Base-by-base conservation (phyloP, 2,113 vertebrate genomes). In the Heterochromis multidens region DNA sequence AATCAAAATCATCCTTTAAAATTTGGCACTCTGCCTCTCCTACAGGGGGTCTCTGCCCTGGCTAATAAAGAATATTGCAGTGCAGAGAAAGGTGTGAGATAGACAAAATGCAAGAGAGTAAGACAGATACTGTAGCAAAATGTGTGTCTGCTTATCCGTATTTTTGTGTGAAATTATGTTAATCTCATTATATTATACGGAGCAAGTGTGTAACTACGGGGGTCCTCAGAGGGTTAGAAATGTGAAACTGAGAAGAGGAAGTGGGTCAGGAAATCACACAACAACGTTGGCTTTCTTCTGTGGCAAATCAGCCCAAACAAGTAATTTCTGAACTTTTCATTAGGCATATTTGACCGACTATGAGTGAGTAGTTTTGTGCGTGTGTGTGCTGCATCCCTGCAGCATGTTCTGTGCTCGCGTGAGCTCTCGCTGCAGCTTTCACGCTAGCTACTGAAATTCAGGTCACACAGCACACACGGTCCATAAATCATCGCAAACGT, bases 361-460 rank as follows among this genome's bases (percentile, higher is more conserved):
- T 79, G 76, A 56, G 58, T 43, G 25, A 10, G 16, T 37, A 29
- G 74, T n/a, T 79, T 57, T 89, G 54, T 84, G 21, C 83, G 76
- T 86, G 77, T 63, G 57, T 82, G 85, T 21, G 79, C 78, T 63
- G 27, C 84, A 78, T 87, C 91, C 93, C 93, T 90, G 88, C 88
- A 94, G 94, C 91, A 77, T 88, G 85, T 91, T 90, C 76, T 84
- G 61, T 80, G 63, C 83, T 92, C 17, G 80, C 82, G 78, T 93
- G 93, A 89, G 91, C 80, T 79, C 74, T 91, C 87, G 49, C 83
- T 86, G 46, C 72, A 13, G 86, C 88, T 90, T 93, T 92, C 67
- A 91, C 74, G 78, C 89, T 80, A 82, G 84, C 87, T 74, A 17
- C 52, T 88, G 84, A 93, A 95, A 95, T 93, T 87, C 89, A 94